A percentile compares a stretch with the other conserved stretches of the same genome.
phyloP scores from a whole-genome alignment of 2,113 vertebrate species.

The Bambusicola thoracicus region DNA sequence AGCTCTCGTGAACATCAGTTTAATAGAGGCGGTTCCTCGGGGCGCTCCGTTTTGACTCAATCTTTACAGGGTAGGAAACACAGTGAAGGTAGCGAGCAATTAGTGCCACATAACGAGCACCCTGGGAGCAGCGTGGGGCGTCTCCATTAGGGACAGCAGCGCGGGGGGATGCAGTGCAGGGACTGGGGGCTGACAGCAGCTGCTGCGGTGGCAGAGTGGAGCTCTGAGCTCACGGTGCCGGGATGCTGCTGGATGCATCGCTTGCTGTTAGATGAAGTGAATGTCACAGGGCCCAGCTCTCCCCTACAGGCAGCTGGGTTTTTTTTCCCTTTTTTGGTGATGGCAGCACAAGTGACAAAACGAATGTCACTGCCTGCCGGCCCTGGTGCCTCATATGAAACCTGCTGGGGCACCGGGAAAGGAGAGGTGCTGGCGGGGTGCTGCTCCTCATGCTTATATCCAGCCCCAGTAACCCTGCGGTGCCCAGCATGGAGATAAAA shows the following conservation, averaged over 20 bases:
- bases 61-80: constrained; percentile 33
- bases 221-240: accelerated
- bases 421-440: background rate
- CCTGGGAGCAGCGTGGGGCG: accelerated
- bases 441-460: background rate
- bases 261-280: background rate
- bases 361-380: constrained; percentile 35
- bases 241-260: background rate
- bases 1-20: constrained; percentile 50
- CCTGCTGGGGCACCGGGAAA: accelerated
- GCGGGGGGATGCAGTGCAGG: no score
- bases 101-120: background rate
- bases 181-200: no score
- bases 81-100: constrained; percentile 5
- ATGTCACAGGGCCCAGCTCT: constrained; percentile 20
- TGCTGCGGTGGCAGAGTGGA: no score
- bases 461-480: accelerated
- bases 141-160: background rate
- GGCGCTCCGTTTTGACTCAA: constrained; percentile 17
- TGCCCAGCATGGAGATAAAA: background rate
- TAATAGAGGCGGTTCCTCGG: constrained; percentile 42
- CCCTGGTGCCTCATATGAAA: background rate
- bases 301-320: constrained; percentile 11
- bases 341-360: constrained; percentile 22
- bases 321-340: constrained; percentile 8